A percentile compares a stretch with the other conserved stretches of the same genome.
phyloP scores from a whole-genome alignment of 2,113 vertebrate genomes.

The Phrynosoma platyrhinos region DNA sequence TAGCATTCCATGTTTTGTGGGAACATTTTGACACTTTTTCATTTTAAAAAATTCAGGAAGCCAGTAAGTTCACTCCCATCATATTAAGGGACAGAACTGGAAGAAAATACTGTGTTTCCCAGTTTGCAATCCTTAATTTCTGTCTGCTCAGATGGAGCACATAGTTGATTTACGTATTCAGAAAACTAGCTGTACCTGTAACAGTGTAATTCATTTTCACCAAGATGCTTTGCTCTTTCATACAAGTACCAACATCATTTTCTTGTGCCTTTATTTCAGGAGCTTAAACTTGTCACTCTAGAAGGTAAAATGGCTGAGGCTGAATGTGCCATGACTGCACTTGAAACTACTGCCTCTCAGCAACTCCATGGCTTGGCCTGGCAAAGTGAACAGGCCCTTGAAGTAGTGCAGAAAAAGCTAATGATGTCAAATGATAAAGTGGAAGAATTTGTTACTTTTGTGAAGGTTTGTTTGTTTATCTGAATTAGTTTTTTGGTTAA shows the following conservation, averaged over 20 bases:
- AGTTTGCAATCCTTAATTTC: too few relatives aligned
- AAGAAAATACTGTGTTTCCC: not conserved
- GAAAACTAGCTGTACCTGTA: not conserved
- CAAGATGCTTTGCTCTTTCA: not conserved
- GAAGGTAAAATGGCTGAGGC: conserved; percentile 79
- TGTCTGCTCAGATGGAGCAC: not conserved
- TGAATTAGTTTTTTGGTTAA: conserved; percentile 11
- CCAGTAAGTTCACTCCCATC: not conserved
- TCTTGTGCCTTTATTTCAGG: conserved; percentile 71
- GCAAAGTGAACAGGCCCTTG: conserved; percentile 84
- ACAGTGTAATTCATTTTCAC: not conserved
- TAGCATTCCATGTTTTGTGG: not conserved
- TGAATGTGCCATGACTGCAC: conserved; percentile 79
- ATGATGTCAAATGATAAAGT: conserved; percentile 78
- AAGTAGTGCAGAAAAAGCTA: conserved; percentile 83
- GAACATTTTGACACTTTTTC: not conserved
- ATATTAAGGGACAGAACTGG: not conserved
- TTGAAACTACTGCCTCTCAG: conserved; percentile 83
- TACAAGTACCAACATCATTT: not conserved
- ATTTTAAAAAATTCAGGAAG: not conserved
- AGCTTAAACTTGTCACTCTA: conserved; percentile 79
- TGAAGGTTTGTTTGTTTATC: conserved; percentile 79
- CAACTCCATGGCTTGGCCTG: conserved; percentile 85
- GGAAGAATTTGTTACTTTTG: conserved; percentile 85
- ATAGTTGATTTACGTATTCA: not conserved